Percentiles rank a stretch among this genome's conserved stretches.
phyloP scores from a whole-genome alignment of 2,888 invertebrate genomes.

The Ochlodes sylvanus region DNA sequence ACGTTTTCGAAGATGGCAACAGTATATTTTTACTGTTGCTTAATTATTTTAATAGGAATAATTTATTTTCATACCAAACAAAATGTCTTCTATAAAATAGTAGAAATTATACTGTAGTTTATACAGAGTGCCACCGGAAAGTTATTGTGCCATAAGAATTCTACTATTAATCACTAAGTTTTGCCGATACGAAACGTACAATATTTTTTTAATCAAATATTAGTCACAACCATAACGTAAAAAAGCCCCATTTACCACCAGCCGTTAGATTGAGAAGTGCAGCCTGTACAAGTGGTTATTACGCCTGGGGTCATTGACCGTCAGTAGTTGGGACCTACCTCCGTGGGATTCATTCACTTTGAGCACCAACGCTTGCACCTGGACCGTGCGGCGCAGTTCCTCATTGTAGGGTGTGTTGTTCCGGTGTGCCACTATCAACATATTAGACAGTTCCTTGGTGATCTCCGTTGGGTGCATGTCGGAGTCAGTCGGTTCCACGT shows the following conservation, averaged over 20 bases:
- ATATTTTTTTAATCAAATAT: background rate
- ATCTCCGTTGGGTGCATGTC: constrained; percentile 45
- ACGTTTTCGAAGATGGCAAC: background rate
- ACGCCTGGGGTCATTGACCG: background rate
- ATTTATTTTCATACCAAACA: no score
- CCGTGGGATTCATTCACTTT: constrained; percentile 57
- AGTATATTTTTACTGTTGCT: no score
- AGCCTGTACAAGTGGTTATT: constrained; percentile 16
- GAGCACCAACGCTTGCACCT: constrained; percentile 51
- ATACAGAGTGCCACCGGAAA: background rate
- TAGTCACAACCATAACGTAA: background rate
- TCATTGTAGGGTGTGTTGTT: constrained; percentile 95
- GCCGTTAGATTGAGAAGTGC: constrained; percentile 10
- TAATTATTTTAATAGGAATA: no score
- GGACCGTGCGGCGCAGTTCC: constrained; percentile 87
- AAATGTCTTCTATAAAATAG: background rate
- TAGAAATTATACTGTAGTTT: background rate
- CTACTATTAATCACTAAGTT: background rate
- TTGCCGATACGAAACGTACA: background rate
- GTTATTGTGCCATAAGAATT: background rate
- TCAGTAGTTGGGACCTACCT: constrained; percentile 46
- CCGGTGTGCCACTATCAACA: constrained; percentile 89
- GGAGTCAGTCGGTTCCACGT: constrained; percentile 49
- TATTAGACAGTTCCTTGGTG: constrained; percentile 70
- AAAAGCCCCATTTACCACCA: constrained; percentile 7